Evolutionary conservation across 2,888 invertebrate genomes (phyloP).

Genomic region (Andrena flavipes): DNA sequence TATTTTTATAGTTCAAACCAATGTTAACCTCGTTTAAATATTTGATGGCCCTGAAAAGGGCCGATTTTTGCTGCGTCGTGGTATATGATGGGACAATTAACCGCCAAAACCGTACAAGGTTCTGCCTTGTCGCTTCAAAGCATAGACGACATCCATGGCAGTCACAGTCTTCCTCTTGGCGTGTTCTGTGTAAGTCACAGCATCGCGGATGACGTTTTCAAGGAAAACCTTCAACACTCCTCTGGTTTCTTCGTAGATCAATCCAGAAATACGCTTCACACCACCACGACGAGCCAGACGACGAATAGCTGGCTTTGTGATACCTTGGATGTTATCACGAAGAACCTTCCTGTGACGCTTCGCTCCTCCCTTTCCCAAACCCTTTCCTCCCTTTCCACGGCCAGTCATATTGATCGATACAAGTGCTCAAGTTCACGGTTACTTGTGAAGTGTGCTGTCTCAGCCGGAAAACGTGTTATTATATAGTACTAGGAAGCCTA

Average conservation of each 20-base stretch:
- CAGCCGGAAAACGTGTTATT: not conserved
- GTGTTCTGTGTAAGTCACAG: conserved; percentile 94
- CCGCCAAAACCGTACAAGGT: conserved; percentile 93
- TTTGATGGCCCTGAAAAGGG: conserved; percentile 75
- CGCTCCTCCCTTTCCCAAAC: conserved; percentile 86
- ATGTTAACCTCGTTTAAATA: not conserved
- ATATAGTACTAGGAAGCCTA: not conserved
- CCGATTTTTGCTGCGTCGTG: conserved; percentile 53
- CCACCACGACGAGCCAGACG: conserved; percentile 88
- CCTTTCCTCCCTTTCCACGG: conserved; percentile 90
- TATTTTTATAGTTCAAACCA: not conserved
- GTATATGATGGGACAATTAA: conserved; percentile 78
- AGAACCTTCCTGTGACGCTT: conserved; percentile 91
- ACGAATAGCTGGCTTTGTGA: conserved; percentile 92
- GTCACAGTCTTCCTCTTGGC: conserved; percentile 95
- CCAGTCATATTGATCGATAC: conserved; percentile 86
- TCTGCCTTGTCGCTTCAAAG: conserved; percentile 92
- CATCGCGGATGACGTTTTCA: conserved; percentile 93
- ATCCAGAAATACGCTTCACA: conserved; percentile 87
- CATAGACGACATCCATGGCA: conserved; percentile 95
- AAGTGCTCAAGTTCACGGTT: too few relatives aligned
- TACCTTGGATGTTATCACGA: conserved; percentile 88
- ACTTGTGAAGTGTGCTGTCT: not conserved
- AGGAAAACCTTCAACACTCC: conserved; percentile 89
- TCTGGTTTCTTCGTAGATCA: conserved; percentile 87